Conservation (phyloP, 2,888 invertebrate genomes). For the Yponomeuta plumbellus region DNA sequence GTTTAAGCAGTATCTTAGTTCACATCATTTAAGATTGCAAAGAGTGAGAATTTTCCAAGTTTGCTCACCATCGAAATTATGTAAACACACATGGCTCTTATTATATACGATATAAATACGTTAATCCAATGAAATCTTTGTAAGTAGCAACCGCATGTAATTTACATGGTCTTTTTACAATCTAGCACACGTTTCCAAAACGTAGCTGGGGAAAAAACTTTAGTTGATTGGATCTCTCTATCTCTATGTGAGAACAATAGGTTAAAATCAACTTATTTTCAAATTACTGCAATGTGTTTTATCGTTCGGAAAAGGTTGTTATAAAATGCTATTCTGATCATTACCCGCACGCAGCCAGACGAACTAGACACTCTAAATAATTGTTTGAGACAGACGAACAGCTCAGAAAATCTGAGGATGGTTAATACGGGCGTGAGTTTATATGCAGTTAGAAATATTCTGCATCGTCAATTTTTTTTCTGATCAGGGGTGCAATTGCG, state of each 20-base stretch:
- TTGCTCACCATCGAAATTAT: background rate
- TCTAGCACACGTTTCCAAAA: background rate
- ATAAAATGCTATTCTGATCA: conserved; percentile 39
- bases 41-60: background rate
- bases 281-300: conserved; percentile 8
- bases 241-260: background rate
- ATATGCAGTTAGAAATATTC: no score
- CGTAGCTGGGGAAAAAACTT: background rate
- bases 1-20: background rate
- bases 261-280: conserved; percentile 10
- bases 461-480: no score
- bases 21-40: background rate
- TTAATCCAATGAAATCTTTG: background rate
- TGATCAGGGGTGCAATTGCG: no score
- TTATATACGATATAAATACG: background rate
- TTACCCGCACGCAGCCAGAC: conserved; percentile 33
- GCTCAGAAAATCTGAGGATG: background rate
- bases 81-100: background rate
- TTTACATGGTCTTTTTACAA: background rate
- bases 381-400: background rate
- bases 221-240: background rate
- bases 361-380: background rate
- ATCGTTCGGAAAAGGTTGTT: conserved; percentile 22
- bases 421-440: background rate
- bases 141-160: background rate